Evolutionary conservation across 1,140 invertebrate species (phyloP).

Genomic region (Dinoponera quadriceps): DNA sequence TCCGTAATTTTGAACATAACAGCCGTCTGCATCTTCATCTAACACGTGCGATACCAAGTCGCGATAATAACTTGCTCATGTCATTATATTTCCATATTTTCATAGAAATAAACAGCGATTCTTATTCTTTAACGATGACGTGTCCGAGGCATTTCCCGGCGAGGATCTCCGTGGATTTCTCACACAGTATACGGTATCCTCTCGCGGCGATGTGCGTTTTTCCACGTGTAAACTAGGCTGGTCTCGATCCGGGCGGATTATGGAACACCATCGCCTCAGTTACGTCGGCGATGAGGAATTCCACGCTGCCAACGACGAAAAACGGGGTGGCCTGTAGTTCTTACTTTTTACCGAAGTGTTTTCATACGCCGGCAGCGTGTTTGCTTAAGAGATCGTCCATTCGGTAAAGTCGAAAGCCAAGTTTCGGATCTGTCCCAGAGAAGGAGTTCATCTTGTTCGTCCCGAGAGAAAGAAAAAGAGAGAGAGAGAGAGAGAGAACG

Average conservation of each 20-base stretch:
- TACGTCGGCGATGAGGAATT: constrained; percentile 41
- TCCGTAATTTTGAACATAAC: constrained; percentile 39
- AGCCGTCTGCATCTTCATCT: constrained; percentile 16
- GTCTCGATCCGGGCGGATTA: constrained; percentile 24
- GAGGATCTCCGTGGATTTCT: background rate
- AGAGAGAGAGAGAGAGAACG: too few relatives aligned
- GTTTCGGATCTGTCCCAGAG: constrained; percentile 35
- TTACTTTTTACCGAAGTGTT: constrained; percentile 64
- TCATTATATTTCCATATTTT: constrained; percentile 13
- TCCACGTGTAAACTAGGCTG: constrained; percentile 10
- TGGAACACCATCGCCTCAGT: background rate
- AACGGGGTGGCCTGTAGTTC: constrained; percentile 26
- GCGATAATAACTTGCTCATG: background rate
- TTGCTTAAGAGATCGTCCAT: constrained; percentile 60
- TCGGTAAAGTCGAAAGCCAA: constrained; percentile 61
- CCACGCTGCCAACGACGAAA: constrained; percentile 24
- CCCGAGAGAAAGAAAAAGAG: too few relatives aligned
- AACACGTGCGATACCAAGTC: constrained; percentile 7
- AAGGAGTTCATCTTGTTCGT: constrained; percentile 61
- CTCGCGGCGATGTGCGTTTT: background rate
- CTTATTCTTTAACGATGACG: background rate
- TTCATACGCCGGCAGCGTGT: constrained; percentile 58
- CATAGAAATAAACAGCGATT: background rate
- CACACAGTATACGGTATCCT: background rate
- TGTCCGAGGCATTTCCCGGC: background rate